phyloP scores from a whole-genome alignment of 2,113 vertebrate species.

The Callionymus lyra region DNA sequence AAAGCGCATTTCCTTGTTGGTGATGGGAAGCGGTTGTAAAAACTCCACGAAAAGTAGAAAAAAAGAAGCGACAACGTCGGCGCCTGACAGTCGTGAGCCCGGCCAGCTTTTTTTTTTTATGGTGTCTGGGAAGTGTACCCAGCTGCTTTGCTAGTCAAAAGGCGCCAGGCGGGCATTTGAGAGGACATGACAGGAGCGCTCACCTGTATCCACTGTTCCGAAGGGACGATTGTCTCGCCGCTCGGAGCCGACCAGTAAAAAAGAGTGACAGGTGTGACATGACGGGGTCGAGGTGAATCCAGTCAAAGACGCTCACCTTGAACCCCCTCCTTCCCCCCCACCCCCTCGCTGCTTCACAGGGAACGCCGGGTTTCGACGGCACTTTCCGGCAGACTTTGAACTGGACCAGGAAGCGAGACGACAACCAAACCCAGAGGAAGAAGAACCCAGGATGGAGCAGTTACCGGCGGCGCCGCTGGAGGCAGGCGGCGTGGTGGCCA shows the following conservation, averaged over 20 bases:
- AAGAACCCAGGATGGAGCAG: conserved; percentile 40
- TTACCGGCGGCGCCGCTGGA: conserved; percentile 36
- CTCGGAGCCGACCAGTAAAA: too few species aligned
- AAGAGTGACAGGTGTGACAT: too few species aligned
- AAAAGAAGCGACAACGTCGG: conserved; percentile 33
- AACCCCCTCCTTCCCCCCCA: too few species aligned
- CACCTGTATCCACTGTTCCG: conserved; percentile 38
- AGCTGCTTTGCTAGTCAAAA: conserved; percentile 63
- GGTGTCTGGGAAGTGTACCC: conserved; percentile 47
- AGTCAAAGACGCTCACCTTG: too few species aligned
- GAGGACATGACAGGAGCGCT: conserved; percentile 35
- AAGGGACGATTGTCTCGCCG: too few species aligned
- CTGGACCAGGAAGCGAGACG: conserved; percentile 35
- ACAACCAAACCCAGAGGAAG: conserved; percentile 29
- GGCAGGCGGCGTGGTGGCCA: conserved; percentile 54
- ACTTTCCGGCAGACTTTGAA: conserved; percentile 59
- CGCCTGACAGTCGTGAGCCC: conserved; percentile 51
- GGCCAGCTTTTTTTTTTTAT: conserved; percentile 56
- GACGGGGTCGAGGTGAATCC: too few species aligned
- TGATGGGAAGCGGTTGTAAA: conserved; percentile 44
- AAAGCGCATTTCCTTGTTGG: conserved; percentile 16
- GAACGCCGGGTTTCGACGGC: conserved; percentile 67
- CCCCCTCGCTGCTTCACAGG: conserved; percentile 46
- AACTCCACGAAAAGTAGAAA: conserved; percentile 16
- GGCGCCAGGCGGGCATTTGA: conserved; percentile 49